Percentiles rank a stretch among this genome's conserved stretches.
Evolutionary conservation across 2,797 vertebrate species (phyloP).

Genomic region (Ptychadena robeensis): DNA sequence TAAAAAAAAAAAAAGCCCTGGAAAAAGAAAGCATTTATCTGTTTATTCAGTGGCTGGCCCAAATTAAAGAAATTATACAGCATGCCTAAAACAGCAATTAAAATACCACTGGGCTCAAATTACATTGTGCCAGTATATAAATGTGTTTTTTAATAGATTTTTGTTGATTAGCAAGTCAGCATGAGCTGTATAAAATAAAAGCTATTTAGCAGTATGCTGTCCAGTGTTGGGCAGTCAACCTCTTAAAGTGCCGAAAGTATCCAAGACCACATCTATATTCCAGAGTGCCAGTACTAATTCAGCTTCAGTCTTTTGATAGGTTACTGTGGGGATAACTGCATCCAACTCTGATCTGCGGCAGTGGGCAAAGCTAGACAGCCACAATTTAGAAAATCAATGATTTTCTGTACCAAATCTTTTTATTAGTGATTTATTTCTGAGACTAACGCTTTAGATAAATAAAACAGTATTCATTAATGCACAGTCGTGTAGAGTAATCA

Average conservation of each 20-base stretch:
- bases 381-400: conserved; percentile 36
- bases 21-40: neutral
- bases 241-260: conserved; percentile 27
- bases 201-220: conserved; percentile 37
- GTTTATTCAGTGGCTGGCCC: neutral
- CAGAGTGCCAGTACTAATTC: conserved; percentile 38
- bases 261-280: conserved; percentile 40
- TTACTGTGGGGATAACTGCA: conserved; percentile 20
- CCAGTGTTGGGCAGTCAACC: conserved; percentile 40
- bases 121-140: conserved; percentile 32
- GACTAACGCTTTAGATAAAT: neutral
- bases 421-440: conserved; percentile 12
- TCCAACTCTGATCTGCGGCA: conserved; percentile 5
- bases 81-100: conserved; percentile 39
- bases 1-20: neutral
- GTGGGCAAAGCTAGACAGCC: conserved; percentile 6
- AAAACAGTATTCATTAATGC: neutral
- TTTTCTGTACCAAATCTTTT: conserved; percentile 2
- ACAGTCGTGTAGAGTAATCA: neutral
- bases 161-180: conserved; percentile 51
- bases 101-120: conserved; percentile 36
- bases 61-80: conserved; percentile 10
- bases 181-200: conserved; percentile 34
- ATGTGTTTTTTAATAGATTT: conserved; percentile 46
- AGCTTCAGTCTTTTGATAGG: conserved; percentile 38